Evolutionary conservation across 2,113 vertebrate genomes (phyloP), one percentile per base, ranked within the genome.

Genomic region (Chaenocephalus aceratus): DNA sequence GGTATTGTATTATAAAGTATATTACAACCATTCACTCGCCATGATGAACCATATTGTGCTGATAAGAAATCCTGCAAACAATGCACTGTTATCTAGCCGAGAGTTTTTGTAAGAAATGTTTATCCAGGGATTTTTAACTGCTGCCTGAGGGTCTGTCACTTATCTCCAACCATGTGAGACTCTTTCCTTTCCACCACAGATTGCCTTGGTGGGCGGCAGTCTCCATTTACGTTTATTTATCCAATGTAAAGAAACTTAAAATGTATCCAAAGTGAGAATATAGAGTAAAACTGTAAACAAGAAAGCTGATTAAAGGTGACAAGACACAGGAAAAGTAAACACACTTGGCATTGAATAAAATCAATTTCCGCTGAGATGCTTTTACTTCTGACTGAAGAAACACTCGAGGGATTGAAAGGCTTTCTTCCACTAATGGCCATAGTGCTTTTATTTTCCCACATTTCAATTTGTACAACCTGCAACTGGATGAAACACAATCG

Each of bases 371-470:
- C 70, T 59, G 21, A 60, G 48, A 59, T 34, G 72, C 52, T 80
- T 83, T 84, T 63, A 61, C 53, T 75, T 45, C 74, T 1, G 18
- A 76, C 62, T 23, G 54, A 9, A 77, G 72, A 57, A 16, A 73
- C 6, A 41, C 88, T 52, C 66, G 13, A 34, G 76, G 72, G 87
- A 82, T 85, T 77, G 69, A n/a, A 26, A 73, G 58, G 49, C 85
- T 77, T 79, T 86, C 74, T 76, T 66, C 49, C n/a, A 9, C 76
- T 87, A 92, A 91, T 91, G 89, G 83, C 44, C 30, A 12, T 12
- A 12, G 9, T 26, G 74, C 82, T 88, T 90, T 88, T 74, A 86
- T 83, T 65, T 30, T 60, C 46, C 67, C 59, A 65, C 68, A 57
- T 67, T 86, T 84, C 59, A 79, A 45, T 79, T 67, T 74, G 76